phyloP scores from a whole-genome alignment of 2,113 vertebrate genomes.

The Psettodes erumei region DNA sequence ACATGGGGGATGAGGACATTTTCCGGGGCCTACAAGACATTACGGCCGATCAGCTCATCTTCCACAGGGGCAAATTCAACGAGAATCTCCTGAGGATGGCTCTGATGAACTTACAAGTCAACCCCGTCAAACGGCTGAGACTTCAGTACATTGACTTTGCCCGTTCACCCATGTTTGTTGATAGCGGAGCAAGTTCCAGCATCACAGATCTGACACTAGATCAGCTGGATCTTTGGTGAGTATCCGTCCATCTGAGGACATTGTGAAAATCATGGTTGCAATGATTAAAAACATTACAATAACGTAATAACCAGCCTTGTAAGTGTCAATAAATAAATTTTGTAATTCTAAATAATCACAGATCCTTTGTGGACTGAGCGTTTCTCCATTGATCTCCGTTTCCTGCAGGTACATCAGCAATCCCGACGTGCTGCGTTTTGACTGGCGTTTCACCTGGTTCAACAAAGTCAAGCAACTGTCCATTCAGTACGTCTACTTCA shows the following conservation, averaged over 20 bases:
- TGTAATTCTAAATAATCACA: neutral
- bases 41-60: constrained; percentile 72
- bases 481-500: constrained; percentile 86
- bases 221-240: constrained; percentile 81
- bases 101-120: constrained; percentile 79
- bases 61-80: constrained; percentile 88
- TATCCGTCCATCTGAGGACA: no score
- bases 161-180: constrained; percentile 77
- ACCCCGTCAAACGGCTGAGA: constrained; percentile 70
- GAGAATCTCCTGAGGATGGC: constrained; percentile 85
- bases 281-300: no score
- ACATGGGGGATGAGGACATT: constrained; percentile 74
- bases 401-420: constrained; percentile 87
- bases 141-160: constrained; percentile 88
- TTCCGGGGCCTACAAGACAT: constrained; percentile 79
- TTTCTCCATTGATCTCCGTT: neutral
- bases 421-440: constrained; percentile 87
- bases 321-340: no score
- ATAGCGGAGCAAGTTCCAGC: constrained; percentile 54
- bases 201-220: constrained; percentile 77
- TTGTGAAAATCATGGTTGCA: no score
- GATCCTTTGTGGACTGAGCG: neutral
- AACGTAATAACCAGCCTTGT: no score
- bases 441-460: constrained; percentile 90
- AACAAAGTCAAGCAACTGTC: constrained; percentile 78